Conservation (phyloP, 2,797 vertebrate genomes). For the Rhabdophis nuchalis region DNA sequence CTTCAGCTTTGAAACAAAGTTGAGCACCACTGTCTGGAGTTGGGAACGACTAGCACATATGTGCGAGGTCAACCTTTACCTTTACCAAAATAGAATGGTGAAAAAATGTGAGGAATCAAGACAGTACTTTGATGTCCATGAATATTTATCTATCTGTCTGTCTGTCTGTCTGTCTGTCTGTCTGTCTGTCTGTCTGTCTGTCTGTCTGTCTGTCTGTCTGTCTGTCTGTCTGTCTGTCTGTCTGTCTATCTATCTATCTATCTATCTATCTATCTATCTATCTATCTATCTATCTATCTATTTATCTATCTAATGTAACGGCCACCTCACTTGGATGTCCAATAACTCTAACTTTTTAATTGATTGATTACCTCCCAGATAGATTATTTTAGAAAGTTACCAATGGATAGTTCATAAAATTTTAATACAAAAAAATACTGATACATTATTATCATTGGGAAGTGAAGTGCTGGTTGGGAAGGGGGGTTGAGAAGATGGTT, state of each 20-base stretch:
- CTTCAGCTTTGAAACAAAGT: no score
- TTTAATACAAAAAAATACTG: not conserved
- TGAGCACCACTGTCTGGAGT: no score
- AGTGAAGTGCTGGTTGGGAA: not conserved
- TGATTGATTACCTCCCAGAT: not conserved
- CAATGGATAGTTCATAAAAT: not conserved
- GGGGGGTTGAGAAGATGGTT: not conserved
- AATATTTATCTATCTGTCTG: not conserved
- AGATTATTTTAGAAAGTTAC: not conserved
- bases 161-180: no score
- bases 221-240: no score
- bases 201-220: no score
- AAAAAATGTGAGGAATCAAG: not conserved
- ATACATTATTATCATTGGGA: not conserved
- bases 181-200: no score
- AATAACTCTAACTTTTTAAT: not conserved
- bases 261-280: no score
- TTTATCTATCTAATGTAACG: no score
- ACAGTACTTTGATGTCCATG: not conserved
- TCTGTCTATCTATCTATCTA: no score
- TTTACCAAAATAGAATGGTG: not conserved
- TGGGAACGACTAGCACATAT: no score
- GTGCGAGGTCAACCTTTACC: no score
- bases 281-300: no score
- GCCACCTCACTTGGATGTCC: not conserved